Evolutionary conservation across 2,888 invertebrate genomes (phyloP).

Genomic region (Lucinisca nassula): DNA sequence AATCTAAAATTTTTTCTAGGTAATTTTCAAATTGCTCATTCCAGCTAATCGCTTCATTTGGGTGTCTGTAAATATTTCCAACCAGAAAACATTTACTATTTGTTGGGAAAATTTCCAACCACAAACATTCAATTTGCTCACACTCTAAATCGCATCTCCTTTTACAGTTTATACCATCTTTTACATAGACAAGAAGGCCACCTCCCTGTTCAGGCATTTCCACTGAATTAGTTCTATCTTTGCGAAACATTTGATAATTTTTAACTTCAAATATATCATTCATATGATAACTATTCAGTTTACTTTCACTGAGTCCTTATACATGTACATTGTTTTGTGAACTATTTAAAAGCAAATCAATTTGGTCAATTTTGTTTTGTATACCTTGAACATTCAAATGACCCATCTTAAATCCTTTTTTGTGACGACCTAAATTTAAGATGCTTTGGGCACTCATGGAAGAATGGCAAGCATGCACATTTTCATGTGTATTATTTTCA

Average conservation of each 20-base stretch:
- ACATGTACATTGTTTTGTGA: no score
- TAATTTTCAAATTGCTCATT: background rate
- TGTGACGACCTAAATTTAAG: no score
- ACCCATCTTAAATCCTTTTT: no score
- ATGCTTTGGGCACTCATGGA: no score
- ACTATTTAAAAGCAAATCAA: background rate
- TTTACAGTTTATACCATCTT: background rate
- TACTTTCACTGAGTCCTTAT: no score
- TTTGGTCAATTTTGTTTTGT: background rate
- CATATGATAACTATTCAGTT: background rate
- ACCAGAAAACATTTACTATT: background rate
- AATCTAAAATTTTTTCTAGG: background rate
- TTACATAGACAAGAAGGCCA: background rate
- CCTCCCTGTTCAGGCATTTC: background rate
- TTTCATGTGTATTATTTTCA: no score
- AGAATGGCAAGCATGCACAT: no score
- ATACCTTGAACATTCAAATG: background rate
- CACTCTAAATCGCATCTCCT: background rate
- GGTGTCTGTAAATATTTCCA: background rate
- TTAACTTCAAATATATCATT: background rate
- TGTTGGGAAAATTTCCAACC: background rate
- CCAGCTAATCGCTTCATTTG: background rate
- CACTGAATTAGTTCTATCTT: background rate
- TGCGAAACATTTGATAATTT: background rate
- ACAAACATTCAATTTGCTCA: no score